Evolutionary conservation across 2,888 invertebrate species (phyloP), one percentile per base, ranked within the genome.

Genomic region (Thera britannica): DNA sequence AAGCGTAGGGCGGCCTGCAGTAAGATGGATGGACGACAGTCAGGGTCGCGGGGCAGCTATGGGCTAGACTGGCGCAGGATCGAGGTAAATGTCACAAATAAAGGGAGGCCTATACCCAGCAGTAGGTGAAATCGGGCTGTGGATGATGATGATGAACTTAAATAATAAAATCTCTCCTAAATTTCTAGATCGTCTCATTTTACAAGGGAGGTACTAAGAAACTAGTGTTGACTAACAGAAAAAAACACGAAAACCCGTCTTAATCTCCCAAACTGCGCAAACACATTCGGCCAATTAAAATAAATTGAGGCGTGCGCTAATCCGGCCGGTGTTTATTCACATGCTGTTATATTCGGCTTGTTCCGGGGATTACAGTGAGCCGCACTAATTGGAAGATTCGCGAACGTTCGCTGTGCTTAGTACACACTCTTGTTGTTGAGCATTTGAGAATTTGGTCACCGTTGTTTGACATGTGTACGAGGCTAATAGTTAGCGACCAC

Each of bases 321-420:
- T 81, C 85, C 80, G 51, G 74, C 69, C 69, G 52, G 60, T 68
- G 65, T 67, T 65, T 67, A 84, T 84, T 84, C 86, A 82, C 86
- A 81, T 83, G 82, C 80, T 83, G 85, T 81, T 83, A 64, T 68
- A 86, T 88, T 82, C 83, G 76, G 85, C 87, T 84, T 88, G 88
- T 86, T 86, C 80, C 83, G 75, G 70, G 87, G 90, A 87, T 90
- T 88, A 88, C 77, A 72, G 81, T 86, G 88, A 90, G 88, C 86
- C 73, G 51, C 83, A 80, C 89, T 90, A 90, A 90, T 90, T 90
- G 90, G 89, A 79, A 79, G 70, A 72, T 69, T 65, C 52, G 68
- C 58, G 54, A 64, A 79, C 51, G 46, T 57, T 57, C 34, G 35
- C 48, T 64, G 7, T 68, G 55, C 67, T 67, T 38, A 56, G 23